phyloP scores from a whole-genome alignment of 2,888 invertebrate species.

The Drosophila yooni region DNA sequence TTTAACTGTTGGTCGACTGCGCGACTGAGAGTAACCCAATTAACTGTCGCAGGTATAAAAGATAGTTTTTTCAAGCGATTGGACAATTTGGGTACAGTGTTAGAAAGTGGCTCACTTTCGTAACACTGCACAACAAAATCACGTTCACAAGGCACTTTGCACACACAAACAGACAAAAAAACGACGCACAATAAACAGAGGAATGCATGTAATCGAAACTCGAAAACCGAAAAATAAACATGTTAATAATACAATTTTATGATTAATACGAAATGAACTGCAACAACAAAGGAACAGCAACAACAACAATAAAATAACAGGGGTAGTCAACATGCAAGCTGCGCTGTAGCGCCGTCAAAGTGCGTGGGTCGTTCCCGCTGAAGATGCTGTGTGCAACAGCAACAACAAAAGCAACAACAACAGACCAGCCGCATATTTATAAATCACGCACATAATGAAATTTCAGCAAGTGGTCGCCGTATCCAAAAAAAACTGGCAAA shows the following conservation, averaged over 20 bases:
- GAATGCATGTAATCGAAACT: conserved; percentile 79
- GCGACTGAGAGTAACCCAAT: conserved; percentile 62
- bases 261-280: conserved; percentile 79
- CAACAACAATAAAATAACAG: conserved; percentile 7
- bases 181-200: conserved; percentile 44
- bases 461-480: conserved; percentile 81
- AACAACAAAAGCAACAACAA: conserved; percentile 16
- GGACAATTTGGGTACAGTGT: conserved; percentile 49
- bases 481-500: conserved; percentile 54
- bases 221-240: conserved; percentile 78
- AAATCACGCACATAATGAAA: conserved; percentile 81
- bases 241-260: conserved; percentile 81
- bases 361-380: conserved; percentile 66
- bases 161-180: conserved; percentile 17
- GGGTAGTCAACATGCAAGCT: conserved; percentile 59
- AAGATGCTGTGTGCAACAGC: conserved; percentile 60
- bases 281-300: conserved; percentile 30
- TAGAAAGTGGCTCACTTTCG: conserved; percentile 77
- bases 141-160: conserved; percentile 45
- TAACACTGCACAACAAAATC: conserved; percentile 68
- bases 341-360: conserved; percentile 70
- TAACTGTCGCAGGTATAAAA: conserved; percentile 58
- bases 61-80: conserved; percentile 33
- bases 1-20: conserved; percentile 36
- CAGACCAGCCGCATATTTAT: conserved; percentile 71